Evolutionary conservation across 2,113 vertebrate genomes (phyloP), one percentile per base, ranked within the genome.

Genomic region (Bos javanicus): DNA sequence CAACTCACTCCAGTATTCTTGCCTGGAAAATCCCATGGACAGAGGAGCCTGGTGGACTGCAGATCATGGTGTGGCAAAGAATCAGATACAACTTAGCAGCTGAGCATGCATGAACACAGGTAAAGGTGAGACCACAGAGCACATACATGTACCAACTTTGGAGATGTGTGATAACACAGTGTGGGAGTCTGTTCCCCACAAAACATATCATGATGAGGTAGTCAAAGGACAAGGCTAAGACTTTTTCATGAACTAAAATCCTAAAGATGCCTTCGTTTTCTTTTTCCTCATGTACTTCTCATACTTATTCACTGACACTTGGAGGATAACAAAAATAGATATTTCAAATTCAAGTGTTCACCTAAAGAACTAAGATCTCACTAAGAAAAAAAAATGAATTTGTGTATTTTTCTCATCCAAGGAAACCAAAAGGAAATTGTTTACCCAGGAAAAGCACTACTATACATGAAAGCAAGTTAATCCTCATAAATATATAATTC

Each of bases 401-500:
- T 90, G 7, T 12, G 84, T 23, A 96, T 90, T 95, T 94, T 43
- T 96, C 33, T 96, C 81, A 96, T 87, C 96, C 91, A 95, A 1
- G 36, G 87, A 92, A 97, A 88, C 87, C 93, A 92, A 97, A 97
- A 13, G 87, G 71, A 97, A 96, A 71, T 92, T 95, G 90, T 94
- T 95, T 48, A 43, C 74, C 67, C 43, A 67, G 82, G 60, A 94
- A 98, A 94, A 98, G 39, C 87, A 96, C 28, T 91, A 84, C 0
- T 43, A 62, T 50, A 93, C 46, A 91, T 71, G 56, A 96, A 97
- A 97, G 94, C 74, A 97, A 97, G 56, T 52, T 96, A 98, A 97
- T 98, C 93, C 50, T 95, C 28, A 62, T 94, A 96, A 95, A 96
- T 87, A 87, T 59, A 86, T 89, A 98, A 96, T 92, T 92, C 60